Evolutionary conservation across 1,140 invertebrate species (phyloP).

Genomic region (Anastrepha obliqua): DNA sequence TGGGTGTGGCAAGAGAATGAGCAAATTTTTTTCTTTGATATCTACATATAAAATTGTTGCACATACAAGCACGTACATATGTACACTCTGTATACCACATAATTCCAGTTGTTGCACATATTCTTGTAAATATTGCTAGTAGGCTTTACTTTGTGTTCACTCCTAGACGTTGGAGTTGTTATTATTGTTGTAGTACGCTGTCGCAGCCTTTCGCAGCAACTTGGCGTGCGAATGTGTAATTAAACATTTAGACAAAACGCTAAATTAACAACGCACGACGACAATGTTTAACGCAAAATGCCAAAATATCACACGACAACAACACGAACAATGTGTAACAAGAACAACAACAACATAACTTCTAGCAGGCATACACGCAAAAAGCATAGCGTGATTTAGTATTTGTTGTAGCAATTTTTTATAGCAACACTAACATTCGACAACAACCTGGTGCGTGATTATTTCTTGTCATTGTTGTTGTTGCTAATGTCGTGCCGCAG

Average conservation of each 20-base stretch:
- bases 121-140: no score
- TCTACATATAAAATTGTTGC: no score
- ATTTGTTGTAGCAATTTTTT: not conserved
- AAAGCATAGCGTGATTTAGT: slow-evolving; percentile 56
- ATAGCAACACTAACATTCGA: slow-evolving; percentile 1
- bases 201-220: not conserved
- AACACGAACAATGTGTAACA: slow-evolving; percentile 20
- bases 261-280: slow-evolving; percentile 57
- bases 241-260: slow-evolving; percentile 57
- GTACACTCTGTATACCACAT: no score
- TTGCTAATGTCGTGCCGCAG: not conserved
- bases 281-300: slow-evolving; percentile 34
- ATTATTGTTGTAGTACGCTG: not conserved
- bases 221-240: slow-evolving; percentile 58
- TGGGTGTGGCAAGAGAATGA: no score
- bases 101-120: no score
- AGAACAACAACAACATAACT: not conserved
- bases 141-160: not conserved
- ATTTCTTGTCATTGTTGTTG: not conserved
- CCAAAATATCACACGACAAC: slow-evolving; percentile 34
- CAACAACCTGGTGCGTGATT: slow-evolving; percentile 11
- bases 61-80: no score
- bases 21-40: no score
- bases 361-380: slow-evolving; percentile 35
- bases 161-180: not conserved